Evolutionary conservation across 2,797 vertebrate genomes (phyloP), one percentile per base, ranked within the genome.

Genomic region (Anabacerthia variegaticeps): DNA sequence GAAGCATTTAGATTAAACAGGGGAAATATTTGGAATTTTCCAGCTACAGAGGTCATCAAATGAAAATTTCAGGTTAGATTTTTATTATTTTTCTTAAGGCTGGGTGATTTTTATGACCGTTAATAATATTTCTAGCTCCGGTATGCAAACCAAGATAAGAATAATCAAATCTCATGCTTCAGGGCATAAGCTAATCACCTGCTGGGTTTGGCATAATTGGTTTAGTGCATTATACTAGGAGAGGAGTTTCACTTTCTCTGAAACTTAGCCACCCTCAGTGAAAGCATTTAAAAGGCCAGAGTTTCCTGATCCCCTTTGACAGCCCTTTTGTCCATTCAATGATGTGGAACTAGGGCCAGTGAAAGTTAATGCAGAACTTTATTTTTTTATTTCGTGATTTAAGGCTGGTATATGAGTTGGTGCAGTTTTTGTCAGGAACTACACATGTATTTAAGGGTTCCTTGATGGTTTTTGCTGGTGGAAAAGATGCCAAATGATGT

Each of bases 161-260:
- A 93, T 93, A 97, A 96, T 96, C 93, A 91, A 94, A 94, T 97
- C 89, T 92, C 82, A 95, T 96, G 93, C 96, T 94, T 96, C 93
- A 92, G 88, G 92, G 93, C 91, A 76, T 95, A 68, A 93, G 74
- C 94, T 95, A 96, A 93, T 96, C 96, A 96, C 85, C 89, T 96
- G 89, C 92, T 95, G 88, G 41, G 80, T 79, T 90, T 46, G 77
- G 59, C 43, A 28, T 93, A 95, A 96, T 97, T 95, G 92, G 55
- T 92, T 96, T 94, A 89, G 76, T 48, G 82, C 89, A 48, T 92
- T 92, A 16, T 94, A 46, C 46, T 71, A 41, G 89, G 83, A 87
- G 62, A 73, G 88, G 74, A 93, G 74, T 63, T 67, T 90, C 80
- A 54, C 85, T 93, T 90, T 74, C 85, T 82, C 69, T 82, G 69